Percentiles rank a stretch among this genome's conserved stretches.
Conservation (phyloP, 1,140 invertebrate genomes). For the Drosophila ogumai region DNA sequence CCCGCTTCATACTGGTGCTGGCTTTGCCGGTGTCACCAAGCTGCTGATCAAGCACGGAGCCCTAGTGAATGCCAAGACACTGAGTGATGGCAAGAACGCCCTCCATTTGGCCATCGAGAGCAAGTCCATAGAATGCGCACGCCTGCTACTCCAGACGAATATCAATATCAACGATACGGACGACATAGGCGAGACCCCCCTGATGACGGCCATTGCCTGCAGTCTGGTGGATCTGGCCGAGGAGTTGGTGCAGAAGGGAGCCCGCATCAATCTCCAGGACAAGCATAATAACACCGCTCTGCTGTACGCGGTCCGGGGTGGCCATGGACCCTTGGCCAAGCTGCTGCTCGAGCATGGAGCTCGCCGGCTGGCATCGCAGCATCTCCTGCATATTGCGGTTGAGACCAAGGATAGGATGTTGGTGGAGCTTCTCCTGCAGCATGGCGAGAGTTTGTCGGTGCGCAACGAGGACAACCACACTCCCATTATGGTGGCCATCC, state of each 20-base stretch:
- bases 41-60: constrained; percentile 74
- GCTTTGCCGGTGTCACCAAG: constrained; percentile 84
- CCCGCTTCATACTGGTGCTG: constrained; percentile 95
- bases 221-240: constrained; percentile 85
- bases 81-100: constrained; percentile 75
- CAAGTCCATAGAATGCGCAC: constrained; percentile 85
- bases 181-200: constrained; percentile 86
- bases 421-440: constrained; percentile 84
- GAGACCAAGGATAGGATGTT: constrained; percentile 85
- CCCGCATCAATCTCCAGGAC: constrained; percentile 87
- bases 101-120: constrained; percentile 74
- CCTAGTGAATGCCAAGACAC: constrained; percentile 73
- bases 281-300: constrained; percentile 86
- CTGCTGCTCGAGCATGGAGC: constrained; percentile 86
- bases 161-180: constrained; percentile 87
- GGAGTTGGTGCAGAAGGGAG: constrained; percentile 86
- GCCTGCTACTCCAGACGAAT: constrained; percentile 87
- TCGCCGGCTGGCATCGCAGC: constrained; percentile 86
- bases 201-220: constrained; percentile 86
- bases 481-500: constrained; percentile 88
- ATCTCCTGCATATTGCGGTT: constrained; percentile 87
- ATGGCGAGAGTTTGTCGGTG: constrained; percentile 86
- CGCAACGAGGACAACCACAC: constrained; percentile 87
- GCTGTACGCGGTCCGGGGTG: constrained; percentile 86
- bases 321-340: constrained; percentile 83